Base-by-base conservation (phyloP, 1,140 invertebrate genomes). In the Bombus superbus region DNA sequence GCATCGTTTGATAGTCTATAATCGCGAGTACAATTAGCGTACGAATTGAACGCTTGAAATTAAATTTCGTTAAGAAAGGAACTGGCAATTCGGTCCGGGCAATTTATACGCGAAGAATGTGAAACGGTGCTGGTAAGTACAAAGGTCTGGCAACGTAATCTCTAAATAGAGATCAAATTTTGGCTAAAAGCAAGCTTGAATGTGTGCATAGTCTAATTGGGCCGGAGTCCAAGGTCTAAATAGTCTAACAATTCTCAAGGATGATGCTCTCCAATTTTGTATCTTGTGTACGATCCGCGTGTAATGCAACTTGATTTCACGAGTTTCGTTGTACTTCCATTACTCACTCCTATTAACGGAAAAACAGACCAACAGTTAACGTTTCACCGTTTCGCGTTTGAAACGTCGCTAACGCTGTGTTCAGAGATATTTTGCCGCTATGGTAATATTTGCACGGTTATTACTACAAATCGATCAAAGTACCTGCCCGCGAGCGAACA, bases 101-200 rank as follows among this genome's bases (percentile, higher is more conserved):
- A n/a, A 44, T 76, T 40, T 35, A 62, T 62, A 6, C 18, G 10
- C 25, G 53, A 44, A 28, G 74, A 76, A 75, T 59, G 53, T 40
- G 10, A 40, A 59, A 62, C 62, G 75, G 8, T 3, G 15, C 22
- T 28, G 25, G 18, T 77, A 62, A n/a, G 28, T 40, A 32, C 35
- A 44, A 74, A 64, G n/a, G 53, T 32, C 22, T 66, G 25, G 22
- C 32, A 40, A 13, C 11, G 18, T 38, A 76, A 76, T 83, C 81
- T 40, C 81, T 68, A 77, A 83, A 64, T 68, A 47, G n/a, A 53
- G 72, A 77, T 68, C 32, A 71, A 81, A 72, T 77, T 76, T 68
- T 68, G 44, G 81, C 57, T 66, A 53, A 57, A 25, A 66, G 73
- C 81, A 40, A 42, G 15, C n/a, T 13, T 6, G 42, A 53, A 83